Evolutionary conservation across 30 jellyfish, hydroid and myxozoan genomes (phyloP), one percentile per base, ranked within the genome.

Genomic region (Rhopilema esculentum): DNA sequence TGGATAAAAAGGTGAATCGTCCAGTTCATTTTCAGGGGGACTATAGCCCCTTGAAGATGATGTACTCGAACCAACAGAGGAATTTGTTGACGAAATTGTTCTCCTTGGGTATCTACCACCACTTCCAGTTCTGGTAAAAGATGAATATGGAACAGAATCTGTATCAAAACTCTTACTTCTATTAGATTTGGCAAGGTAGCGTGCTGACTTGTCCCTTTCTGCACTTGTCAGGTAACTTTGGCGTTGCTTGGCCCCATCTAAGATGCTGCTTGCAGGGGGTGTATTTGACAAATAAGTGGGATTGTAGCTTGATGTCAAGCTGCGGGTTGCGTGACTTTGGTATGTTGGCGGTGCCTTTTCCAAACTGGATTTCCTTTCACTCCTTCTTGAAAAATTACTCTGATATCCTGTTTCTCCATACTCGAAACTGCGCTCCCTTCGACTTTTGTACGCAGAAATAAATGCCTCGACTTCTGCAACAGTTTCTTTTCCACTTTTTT

Each of bases 391-490:
- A 17, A 31, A 16, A 33, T 49, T 22, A 31, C 86, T 50, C 49
- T 26, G 82, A 53, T 22, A 25, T 23, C 84, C 80, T 12, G 73
- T 26, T 23, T 85, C 94, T 7, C 88, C 88, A 29, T 75, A 28
- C 28, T 85, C 94, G 29, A 85, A 85, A 79, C 94, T 75, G 33
- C 88, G 77, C 84, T 74, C 94, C 78, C 79, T 85, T 66, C 94
- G 75, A 20, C 94, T 85, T 53, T 85, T 85, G 68, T 85, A 85
- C 20, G 94, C 94, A 29, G 79, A 68, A 20, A 85, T 85, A 74
- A 72, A 85, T 0, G 94, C 94, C 66, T 85, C 88, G 29, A 85
- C 94, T 65, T 85, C 94, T 21, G 85, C 88, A 28, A 85, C 94
- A 1, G 94, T 67, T 28, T 85, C 88, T 48, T 75, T 72, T 25